phyloP scores from a whole-genome alignment of 2,888 invertebrate species.

The Erpobdella octoculata region DNA sequence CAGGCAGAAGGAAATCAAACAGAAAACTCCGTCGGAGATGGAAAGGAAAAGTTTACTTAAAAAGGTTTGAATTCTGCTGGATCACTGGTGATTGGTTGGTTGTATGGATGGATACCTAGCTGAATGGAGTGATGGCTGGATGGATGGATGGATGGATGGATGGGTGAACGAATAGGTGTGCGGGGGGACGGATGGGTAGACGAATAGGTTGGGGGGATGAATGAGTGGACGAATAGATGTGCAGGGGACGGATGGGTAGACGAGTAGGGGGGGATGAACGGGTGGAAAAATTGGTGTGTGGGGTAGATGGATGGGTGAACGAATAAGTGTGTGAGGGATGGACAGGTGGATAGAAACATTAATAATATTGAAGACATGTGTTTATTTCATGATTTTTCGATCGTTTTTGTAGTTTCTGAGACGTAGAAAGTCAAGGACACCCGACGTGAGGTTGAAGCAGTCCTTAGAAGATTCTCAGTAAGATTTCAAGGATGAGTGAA shows the following conservation, averaged over 20 bases:
- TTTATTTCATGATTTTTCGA: not conserved
- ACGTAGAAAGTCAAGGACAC: not conserved
- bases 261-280: too few species aligned
- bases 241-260: too few species aligned
- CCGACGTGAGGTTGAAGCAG: not conserved
- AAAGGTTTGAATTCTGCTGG: not conserved
- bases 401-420: not conserved
- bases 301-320: too few species aligned
- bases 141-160: too few species aligned
- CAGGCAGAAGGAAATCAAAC: constrained; percentile 18
- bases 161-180: too few species aligned
- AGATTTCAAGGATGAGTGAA: not conserved
- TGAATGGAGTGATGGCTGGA: too few species aligned
- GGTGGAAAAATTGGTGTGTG: too few species aligned
- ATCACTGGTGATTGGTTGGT: not conserved
- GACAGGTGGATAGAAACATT: too few species aligned
- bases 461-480: not conserved
- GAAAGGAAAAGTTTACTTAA: not conserved
- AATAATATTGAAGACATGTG: not conserved
- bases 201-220: too few species aligned
- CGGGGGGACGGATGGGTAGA: too few species aligned
- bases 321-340: too few species aligned
- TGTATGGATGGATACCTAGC: not conserved
- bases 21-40: not conserved
- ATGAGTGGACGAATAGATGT: too few species aligned